Evolutionary conservation across 2,113 vertebrate genomes (phyloP).

Genomic region (Cyprinus carpio): DNA sequence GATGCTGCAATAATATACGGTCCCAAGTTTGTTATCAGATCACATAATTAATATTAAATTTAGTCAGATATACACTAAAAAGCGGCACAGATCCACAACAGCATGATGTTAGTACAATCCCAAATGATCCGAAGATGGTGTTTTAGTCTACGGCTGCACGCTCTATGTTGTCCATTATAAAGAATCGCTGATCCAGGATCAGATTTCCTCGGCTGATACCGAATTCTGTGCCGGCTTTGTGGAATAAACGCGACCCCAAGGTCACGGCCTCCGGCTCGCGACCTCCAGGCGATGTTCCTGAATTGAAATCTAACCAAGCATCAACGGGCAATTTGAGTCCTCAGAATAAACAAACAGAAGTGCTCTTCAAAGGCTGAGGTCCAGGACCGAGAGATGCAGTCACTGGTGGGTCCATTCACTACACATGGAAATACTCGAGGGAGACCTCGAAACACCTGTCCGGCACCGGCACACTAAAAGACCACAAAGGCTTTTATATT

Average conservation of each 20-base stretch:
- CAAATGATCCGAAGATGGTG: slow-evolving; percentile 1
- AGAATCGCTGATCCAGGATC: slow-evolving; percentile 7
- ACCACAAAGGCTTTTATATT: slow-evolving; percentile 17
- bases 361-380: slow-evolving; percentile 59
- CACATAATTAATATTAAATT: slow-evolving; percentile 19
- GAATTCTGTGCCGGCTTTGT: background rate
- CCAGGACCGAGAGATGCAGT: slow-evolving; percentile 38
- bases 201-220: background rate
- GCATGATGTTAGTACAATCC: slow-evolving; percentile 8
- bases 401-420: slow-evolving; percentile 17
- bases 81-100: background rate
- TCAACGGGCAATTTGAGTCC: slow-evolving; percentile 64
- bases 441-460: background rate
- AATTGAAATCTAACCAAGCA: slow-evolving; percentile 72
- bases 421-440: background rate
- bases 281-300: slow-evolving; percentile 67
- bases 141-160: slow-evolving; percentile 5
- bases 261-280: slow-evolving; percentile 57
- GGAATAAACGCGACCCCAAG: slow-evolving; percentile 43
- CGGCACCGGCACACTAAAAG: too few species aligned
- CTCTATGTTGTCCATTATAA: background rate
- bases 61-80: slow-evolving; percentile 3
- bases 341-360: slow-evolving; percentile 68
- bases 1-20: background rate
- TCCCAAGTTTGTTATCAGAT: slow-evolving; percentile 1